Evolutionary conservation across 2,113 vertebrate species (phyloP).

Genomic region (Amphiprion percula): DNA sequence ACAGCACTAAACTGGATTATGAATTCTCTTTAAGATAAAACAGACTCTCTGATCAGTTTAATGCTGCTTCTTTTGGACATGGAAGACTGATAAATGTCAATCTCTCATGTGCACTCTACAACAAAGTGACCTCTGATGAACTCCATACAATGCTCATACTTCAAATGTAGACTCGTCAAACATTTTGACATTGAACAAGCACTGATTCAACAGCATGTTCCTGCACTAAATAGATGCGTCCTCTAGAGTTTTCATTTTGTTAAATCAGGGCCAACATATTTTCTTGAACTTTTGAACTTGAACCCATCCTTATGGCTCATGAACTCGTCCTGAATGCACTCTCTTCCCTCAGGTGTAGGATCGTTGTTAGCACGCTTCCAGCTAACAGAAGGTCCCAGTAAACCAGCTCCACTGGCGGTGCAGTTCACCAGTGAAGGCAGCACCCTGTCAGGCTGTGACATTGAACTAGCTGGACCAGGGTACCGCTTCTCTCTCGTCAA

Average conservation of each 20-base stretch:
- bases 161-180: background rate
- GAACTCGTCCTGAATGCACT: background rate
- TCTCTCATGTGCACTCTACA: background rate
- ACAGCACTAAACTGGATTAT: slow-evolving; percentile 1
- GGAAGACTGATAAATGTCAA: background rate
- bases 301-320: background rate
- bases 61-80: background rate
- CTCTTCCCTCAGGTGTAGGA: slow-evolving; percentile 88
- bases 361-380: slow-evolving; percentile 96
- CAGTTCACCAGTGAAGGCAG: slow-evolving; percentile 99
- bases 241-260: background rate
- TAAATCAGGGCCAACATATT: background rate
- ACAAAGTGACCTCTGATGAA: background rate
- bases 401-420: slow-evolving; percentile 91
- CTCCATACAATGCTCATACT: background rate
- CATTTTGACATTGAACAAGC: background rate
- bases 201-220: background rate
- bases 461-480: slow-evolving; percentile 93
- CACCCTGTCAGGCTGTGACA: slow-evolving; percentile 95
- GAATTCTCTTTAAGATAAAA: background rate
- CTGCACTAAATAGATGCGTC: background rate
- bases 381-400: slow-evolving; percentile 93
- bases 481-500: slow-evolving; percentile 98
- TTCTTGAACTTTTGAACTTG: fast-evolving
- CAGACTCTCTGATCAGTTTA: slow-evolving; percentile 23